Percentiles rank a stretch among this genome's conserved stretches.
Conservation (phyloP, 2,888 invertebrate species). For the Xestia c-nigrum region DNA sequence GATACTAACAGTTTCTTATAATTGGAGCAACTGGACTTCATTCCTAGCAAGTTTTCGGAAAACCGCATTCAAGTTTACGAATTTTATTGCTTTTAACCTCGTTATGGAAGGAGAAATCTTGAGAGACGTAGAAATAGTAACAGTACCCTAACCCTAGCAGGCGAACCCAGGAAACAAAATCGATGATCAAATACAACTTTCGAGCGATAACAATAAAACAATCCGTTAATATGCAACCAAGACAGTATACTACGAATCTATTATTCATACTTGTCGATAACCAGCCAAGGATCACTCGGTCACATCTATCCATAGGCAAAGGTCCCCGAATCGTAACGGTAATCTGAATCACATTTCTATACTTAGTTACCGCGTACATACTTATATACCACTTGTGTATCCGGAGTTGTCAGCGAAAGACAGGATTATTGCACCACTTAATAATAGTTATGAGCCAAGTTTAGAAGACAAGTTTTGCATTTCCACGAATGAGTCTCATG, state of each 20-base stretch:
- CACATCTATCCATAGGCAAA: conserved; percentile 59
- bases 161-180: conserved; percentile 11
- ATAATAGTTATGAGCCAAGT: conserved; percentile 49
- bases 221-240: conserved; percentile 46
- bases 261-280: conserved; percentile 65
- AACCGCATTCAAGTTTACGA: neutral
- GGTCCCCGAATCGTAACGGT: conserved; percentile 65
- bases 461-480: conserved; percentile 52
- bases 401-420: conserved; percentile 48
- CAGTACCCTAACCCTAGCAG: neutral
- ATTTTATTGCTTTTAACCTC: conserved; percentile 8
- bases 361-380: conserved; percentile 44
- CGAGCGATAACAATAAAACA: conserved; percentile 27
- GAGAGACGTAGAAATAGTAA: neutral
- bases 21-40: conserved; percentile 44
- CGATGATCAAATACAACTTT: conserved; percentile 36
- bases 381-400: conserved; percentile 48
- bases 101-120: neutral
- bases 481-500: conserved; percentile 54
- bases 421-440: conserved; percentile 52
- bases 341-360: conserved; percentile 52
- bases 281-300: conserved; percentile 65
- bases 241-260: conserved; percentile 55
- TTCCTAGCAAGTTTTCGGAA: conserved; percentile 12
- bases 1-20: conserved; percentile 51